These are phyloP conservation scores for Encarsia formosa DNA, from an alignment of 2,888 invertebrate species.

Conservation along the genomic window DNA sequence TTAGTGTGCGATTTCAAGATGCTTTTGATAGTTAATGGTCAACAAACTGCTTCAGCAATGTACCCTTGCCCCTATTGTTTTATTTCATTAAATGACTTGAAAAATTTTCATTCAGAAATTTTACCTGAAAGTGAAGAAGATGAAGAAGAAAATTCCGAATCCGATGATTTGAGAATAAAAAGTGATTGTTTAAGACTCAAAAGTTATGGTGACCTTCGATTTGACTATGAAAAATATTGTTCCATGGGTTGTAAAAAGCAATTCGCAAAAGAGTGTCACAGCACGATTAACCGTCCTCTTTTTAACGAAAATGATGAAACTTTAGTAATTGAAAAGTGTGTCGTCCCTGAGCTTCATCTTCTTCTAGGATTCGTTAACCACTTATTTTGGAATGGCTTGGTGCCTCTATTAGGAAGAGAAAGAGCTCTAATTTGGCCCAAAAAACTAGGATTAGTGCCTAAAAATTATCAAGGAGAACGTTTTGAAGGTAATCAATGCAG, in stretches of 20 bases:
- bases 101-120: neutral
- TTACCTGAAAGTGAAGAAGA: neutral
- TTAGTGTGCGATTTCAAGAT: neutral
- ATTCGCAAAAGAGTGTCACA: constrained; percentile 3
- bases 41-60: neutral
- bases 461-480: constrained; percentile 4
- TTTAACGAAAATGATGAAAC: constrained; percentile 4
- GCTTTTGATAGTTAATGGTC: neutral
- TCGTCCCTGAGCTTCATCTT: neutral
- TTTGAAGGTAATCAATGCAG: constrained; percentile 8
- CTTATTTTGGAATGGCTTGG: constrained; percentile 5
- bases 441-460: neutral
- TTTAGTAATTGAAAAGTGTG: constrained; percentile 2
- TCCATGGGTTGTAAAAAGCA: neutral
- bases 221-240: neutral
- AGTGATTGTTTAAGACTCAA: neutral
- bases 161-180: neutral
- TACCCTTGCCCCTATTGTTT: constrained; percentile 1
- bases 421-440: constrained; percentile 3
- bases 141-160: neutral
- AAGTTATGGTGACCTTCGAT: neutral
- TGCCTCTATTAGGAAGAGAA: neutral
- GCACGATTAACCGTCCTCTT: constrained; percentile 6
- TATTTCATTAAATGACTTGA: neutral
- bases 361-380: constrained; percentile 2